A percentile compares a stretch with the other conserved stretches of the same genome.
phyloP scores from a whole-genome alignment of 2,888 invertebrate genomes.

The Chydorus sphaericus region DNA sequence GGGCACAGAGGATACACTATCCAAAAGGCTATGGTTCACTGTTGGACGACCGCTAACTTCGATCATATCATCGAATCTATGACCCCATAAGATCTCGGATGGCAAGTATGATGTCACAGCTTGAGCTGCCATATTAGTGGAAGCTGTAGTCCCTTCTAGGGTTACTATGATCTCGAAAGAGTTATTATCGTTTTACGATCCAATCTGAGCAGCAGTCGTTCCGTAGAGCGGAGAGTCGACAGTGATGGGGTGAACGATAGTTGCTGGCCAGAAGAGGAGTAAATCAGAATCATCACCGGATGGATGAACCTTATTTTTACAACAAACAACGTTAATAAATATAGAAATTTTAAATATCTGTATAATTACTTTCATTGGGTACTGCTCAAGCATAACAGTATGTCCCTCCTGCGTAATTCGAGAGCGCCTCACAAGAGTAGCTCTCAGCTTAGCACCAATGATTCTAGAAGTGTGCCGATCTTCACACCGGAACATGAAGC shows the following conservation, averaged over 20 bases:
- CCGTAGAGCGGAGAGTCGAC: neutral
- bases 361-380: too few relatives aligned
- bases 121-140: neutral
- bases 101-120: constrained; percentile 9
- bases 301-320: neutral
- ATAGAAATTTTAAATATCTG: too few relatives aligned
- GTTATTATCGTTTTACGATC: too few relatives aligned
- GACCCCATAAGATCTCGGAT: constrained; percentile 17
- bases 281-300: constrained; percentile 12
- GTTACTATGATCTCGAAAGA: neutral
- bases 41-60: neutral
- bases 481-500: neutral
- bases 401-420: neutral
- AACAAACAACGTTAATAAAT: too few relatives aligned
- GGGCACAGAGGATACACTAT: too few relatives aligned
- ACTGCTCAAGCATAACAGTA: neutral
- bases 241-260: neutral
- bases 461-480: neutral
- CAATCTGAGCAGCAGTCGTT: constrained; percentile 8
- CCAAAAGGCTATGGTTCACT: neutral
- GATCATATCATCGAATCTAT: neutral
- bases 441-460: neutral
- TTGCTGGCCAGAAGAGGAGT: neutral
- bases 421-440: neutral
- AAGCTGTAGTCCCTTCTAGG: neutral